Evolutionary conservation across 2,113 vertebrate species (phyloP), one percentile per base, ranked within the genome.

Genomic region (Cavia aperea): DNA sequence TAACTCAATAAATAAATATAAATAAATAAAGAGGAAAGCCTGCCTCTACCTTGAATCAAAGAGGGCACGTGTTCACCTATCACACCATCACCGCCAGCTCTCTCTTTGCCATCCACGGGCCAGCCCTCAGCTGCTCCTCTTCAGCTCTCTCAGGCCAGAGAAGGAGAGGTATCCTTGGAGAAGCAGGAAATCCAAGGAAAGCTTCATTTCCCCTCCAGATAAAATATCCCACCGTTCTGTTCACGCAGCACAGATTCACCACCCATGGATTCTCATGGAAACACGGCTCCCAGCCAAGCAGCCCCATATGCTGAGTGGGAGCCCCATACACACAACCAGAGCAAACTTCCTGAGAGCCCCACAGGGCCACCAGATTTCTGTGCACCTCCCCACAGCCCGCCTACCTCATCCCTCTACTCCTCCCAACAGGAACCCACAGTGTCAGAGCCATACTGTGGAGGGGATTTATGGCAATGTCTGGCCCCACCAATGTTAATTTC

Each of bases 221-320:
- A 95, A 90, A 83, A 54, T 39, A 43, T 58, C 43, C 85, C 87
- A 16, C 46, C 77, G 56, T 91, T 93, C 68, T 86, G 86, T 89
- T 84, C 33, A 56, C 91, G 39, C 21, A 49, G 72, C 60, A 60
- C 62, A 78, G 75, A 90, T 73, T 81, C 91, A 56, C 62, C 73
- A 81, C 85, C 84, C 49, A 12, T 93, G 68, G 94, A 46, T 96
- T 93, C 63, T 83, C 75, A 77, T 29, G 86, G 93, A 95, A 97
- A 90, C 90, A 49, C 10, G 43, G 54, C 65, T 66, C 24, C 39
- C 36, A 88, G 78, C 77, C 95, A 94, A 72, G 81, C 85, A 90
- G 43, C 21, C 58, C 72, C 94, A 93, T 79, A 88, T 86, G 89
- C 90, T 95, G 93, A 95, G 87, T 54, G 21, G 88, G 81, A 96